phyloP scores from a whole-genome alignment of 2,797 vertebrate genomes.

The Sphaeramia orbicularis region DNA sequence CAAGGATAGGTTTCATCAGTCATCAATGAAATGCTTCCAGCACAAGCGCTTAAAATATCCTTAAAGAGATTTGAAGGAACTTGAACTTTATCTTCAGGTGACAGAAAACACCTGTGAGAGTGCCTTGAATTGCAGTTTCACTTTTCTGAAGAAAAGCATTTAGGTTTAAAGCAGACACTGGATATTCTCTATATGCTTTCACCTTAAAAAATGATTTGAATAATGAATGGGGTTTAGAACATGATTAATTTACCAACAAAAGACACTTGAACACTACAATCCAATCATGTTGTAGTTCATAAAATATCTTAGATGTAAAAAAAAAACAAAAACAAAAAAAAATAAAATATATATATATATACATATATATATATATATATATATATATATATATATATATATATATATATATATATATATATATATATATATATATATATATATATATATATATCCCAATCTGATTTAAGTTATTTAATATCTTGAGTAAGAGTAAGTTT shows the following conservation, averaged over 20 bases:
- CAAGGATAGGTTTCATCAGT: constrained; percentile 58
- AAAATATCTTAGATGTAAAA: constrained; percentile 52
- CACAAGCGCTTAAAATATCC: constrained; percentile 72
- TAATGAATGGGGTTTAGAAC: constrained; percentile 47
- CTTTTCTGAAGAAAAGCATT: constrained; percentile 82
- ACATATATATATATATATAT: too few relatives aligned
- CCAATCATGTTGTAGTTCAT: constrained; percentile 37
- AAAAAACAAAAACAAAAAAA: constrained; percentile 19
- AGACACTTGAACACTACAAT: constrained; percentile 37
- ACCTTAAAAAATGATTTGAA: constrained; percentile 47
- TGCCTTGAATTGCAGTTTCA: constrained; percentile 86
- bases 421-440: too few relatives aligned
- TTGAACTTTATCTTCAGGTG: constrained; percentile 82
- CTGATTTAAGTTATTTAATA: constrained; percentile 8
- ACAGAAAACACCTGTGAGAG: constrained; percentile 76
- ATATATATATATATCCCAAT: too few relatives aligned
- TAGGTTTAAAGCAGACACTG: constrained; percentile 65
- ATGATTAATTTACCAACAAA: constrained; percentile 44
- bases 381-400: too few relatives aligned
- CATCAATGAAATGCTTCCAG: constrained; percentile 73
- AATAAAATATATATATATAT: too few relatives aligned
- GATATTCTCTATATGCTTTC: constrained; percentile 54
- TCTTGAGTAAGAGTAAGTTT: constrained; percentile 19
- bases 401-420: too few relatives aligned
- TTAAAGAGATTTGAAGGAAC: constrained; percentile 72